phyloP scores from a whole-genome alignment of 2,797 vertebrate genomes.

The Danio jaintianensis region DNA sequence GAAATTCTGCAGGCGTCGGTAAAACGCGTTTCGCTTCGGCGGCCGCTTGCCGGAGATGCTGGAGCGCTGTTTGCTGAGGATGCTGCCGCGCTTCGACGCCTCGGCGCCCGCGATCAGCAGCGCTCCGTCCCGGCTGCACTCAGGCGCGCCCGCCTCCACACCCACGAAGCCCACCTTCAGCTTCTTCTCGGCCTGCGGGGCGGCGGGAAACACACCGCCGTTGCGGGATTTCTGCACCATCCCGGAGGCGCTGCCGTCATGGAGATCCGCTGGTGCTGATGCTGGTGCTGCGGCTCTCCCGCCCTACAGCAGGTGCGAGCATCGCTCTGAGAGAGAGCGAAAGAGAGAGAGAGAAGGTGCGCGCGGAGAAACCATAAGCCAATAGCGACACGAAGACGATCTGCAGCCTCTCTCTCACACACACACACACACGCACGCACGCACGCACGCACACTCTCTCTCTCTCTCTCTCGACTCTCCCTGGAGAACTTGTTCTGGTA shows the following conservation, averaged over 20 bases:
- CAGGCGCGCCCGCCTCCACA: conserved; percentile 88
- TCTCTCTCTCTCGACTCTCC: not conserved
- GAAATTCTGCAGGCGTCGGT: conserved; percentile 95
- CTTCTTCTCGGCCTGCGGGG: conserved; percentile 90
- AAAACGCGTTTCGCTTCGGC: conserved; percentile 93
- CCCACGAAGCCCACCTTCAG: conserved; percentile 97
- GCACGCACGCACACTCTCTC: not conserved
- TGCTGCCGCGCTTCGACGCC: conserved; percentile 84
- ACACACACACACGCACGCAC: conserved; percentile 23
- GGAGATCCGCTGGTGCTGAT: conserved; percentile 58
- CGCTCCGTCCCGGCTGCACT: conserved; percentile 91
- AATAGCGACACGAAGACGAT: conserved; percentile 57
- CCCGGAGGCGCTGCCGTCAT: conserved; percentile 59
- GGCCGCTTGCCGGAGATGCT: conserved; percentile 87
- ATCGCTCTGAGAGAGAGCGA: conserved; percentile 57
- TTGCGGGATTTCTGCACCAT: conserved; percentile 96
- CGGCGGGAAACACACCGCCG: conserved; percentile 93
- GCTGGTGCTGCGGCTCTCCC: conserved; percentile 57
- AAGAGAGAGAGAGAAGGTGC: conserved; percentile 38
- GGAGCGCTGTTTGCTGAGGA: conserved; percentile 87
- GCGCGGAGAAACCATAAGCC: conserved; percentile 40
- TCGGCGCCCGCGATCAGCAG: conserved; percentile 88
- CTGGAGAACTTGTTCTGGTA: not conserved
- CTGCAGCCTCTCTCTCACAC: conserved; percentile 44
- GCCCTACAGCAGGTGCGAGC: conserved; percentile 57